Evolutionary conservation across 2,888 invertebrate genomes (phyloP).

Genomic region (Zele albiditarsus): DNA sequence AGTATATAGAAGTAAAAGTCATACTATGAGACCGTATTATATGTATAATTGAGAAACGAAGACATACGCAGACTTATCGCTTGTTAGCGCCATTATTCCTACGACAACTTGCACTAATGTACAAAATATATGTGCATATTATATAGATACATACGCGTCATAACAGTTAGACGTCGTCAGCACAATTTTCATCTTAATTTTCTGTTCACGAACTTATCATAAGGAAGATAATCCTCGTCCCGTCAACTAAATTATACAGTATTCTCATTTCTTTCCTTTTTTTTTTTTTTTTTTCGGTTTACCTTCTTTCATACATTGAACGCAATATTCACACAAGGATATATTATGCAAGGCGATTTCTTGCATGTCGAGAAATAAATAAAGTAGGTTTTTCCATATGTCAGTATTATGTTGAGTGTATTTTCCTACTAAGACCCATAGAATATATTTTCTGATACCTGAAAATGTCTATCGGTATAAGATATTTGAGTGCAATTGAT

Average conservation of each 20-base stretch:
- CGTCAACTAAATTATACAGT: conserved; percentile 17
- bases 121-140: not conserved
- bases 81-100: not conserved
- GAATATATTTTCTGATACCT: no score
- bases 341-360: no score
- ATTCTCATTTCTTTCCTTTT: conserved; percentile 7
- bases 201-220: conserved; percentile 27
- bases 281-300: not conserved
- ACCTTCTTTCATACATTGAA: no score
- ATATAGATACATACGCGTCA: not conserved
- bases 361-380: no score
- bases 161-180: conserved; percentile 37
- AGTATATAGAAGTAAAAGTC: conserved; percentile 6
- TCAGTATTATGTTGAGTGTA: no score
- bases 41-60: not conserved
- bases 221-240: conserved; percentile 34
- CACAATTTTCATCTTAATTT: conserved; percentile 42
- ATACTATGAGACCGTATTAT: not conserved
- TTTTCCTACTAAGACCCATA: no score
- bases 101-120: not conserved
- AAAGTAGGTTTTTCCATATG: no score
- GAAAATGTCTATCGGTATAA: no score
- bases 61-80: conserved; percentile 33
- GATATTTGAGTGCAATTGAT: no score
- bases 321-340: no score